Evolutionary conservation across 2,888 invertebrate genomes (phyloP), one percentile per base, ranked within the genome.

Genomic region (Sarcophaga rosellei): DNA sequence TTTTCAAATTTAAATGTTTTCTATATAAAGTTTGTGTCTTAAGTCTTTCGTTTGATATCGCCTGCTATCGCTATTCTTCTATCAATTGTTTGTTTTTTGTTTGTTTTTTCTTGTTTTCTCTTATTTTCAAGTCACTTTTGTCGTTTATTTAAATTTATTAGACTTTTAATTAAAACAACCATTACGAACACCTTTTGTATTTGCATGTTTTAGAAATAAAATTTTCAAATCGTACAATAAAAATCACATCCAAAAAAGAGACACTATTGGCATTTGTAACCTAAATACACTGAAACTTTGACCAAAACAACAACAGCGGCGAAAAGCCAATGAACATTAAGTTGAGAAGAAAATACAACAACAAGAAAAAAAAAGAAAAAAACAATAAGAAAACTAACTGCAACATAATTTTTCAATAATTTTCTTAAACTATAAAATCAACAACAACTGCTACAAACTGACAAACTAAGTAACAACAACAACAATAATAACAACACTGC

Each of bases 391-490:
- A 20, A 57, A 57, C 66, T 25, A 77, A 76, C 12, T 44, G n/a
- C 75, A 81, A 86, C 81, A 83, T 69, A 81, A 84, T 84, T 84
- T 86, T 86, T 77, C 84, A 86, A 86, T 86, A 84, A 84, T 86
- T 86, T 86, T 84, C 74, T 84, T 73, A 74, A 74, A 70, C 77
- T 66, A 77, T 68, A 80, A 82, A 78, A 77, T 53, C 79, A 63
- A 66, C 74, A n/a, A 45, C n/a, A 69, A 81, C 69, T 65, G 72
- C 65, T 73, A 69, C 45, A 72, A 72, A 74, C 77, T 61, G 76
- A 23, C 78, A 72, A 80, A 23, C 65, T 63, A 47, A 65, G 57
- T 44, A 63, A 63, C 23, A 75, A 47, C 5, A 74, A 57, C 25
- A n/a, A 68, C 21, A 59, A 17, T 59, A 73, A n/a, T 23, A 76